These are phyloP conservation scores for Anguilla obscura DNA, from an alignment of 2,797 vertebrate genomes.

Conservation along the genomic window DNA sequence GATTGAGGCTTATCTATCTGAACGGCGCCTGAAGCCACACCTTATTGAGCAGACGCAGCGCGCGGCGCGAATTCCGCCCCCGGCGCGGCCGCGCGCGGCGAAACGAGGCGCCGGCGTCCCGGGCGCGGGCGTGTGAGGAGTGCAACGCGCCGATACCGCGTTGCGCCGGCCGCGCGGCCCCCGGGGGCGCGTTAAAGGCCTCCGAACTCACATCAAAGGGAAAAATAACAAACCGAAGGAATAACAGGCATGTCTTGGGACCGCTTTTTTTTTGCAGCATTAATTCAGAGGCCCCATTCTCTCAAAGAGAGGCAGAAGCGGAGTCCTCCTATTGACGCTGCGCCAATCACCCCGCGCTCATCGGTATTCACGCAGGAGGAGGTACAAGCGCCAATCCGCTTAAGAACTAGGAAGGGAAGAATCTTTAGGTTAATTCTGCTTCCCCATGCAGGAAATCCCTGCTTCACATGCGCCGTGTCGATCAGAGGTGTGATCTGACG, in stretches of 20 bases:
- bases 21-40: neutral
- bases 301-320: conserved; percentile 19
- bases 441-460: conserved; percentile 53
- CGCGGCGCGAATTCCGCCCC: neutral
- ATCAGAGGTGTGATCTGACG: conserved; percentile 51
- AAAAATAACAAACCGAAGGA: neutral
- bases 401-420: conserved; percentile 48
- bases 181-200: neutral
- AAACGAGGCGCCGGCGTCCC: neutral
- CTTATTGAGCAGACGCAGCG: conserved; percentile 12
- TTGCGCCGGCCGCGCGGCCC: neutral
- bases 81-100: neutral
- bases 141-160: neutral
- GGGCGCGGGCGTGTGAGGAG: neutral
- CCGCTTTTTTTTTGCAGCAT: neutral
- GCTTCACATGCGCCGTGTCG: conserved; percentile 53
- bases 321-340: conserved; percentile 20
- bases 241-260: neutral
- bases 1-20: neutral
- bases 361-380: conserved; percentile 49
- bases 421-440: conserved; percentile 48
- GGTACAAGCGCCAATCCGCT: conserved; percentile 48
- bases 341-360: conserved; percentile 25
- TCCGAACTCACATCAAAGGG: conserved; percentile 19
- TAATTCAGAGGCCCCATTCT: conserved; percentile 19